These are phyloP conservation scores for Cairina moschata DNA, from an alignment of 2,113 vertebrate species.

Conservation along the genomic window DNA sequence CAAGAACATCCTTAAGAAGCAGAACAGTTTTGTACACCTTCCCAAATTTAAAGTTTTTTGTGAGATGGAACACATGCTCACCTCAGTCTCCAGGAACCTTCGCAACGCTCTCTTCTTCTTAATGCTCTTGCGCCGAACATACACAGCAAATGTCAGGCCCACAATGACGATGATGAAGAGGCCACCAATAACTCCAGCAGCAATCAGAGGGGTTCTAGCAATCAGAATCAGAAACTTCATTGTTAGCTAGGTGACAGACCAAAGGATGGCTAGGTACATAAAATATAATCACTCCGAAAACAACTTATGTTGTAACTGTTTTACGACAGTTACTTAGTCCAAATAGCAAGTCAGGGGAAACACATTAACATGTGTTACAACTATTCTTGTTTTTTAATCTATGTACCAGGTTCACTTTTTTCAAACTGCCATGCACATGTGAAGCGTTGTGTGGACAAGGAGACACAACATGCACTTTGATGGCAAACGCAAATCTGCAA, in stretches of 20 bases:
- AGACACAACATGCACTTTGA: slow-evolving; percentile 65
- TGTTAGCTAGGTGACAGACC: neutral
- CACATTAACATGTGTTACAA: neutral
- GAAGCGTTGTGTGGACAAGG: slow-evolving; percentile 44
- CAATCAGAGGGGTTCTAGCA: slow-evolving; percentile 92
- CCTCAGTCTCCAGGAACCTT: slow-evolving; percentile 97
- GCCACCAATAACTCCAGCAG: slow-evolving; percentile 91
- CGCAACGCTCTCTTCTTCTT: slow-evolving; percentile 96
- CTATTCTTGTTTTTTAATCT: neutral
- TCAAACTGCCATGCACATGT: slow-evolving; percentile 63
- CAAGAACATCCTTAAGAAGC: neutral
- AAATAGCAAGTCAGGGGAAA: neutral
- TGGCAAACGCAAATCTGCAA: slow-evolving; percentile 52
- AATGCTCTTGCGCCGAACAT: slow-evolving; percentile 92
- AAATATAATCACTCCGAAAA: neutral
- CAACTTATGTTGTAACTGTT: neutral
- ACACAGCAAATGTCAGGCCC: slow-evolving; percentile 90
- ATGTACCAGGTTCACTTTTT: neutral
- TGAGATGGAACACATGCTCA: slow-evolving; percentile 52
- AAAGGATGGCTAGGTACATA: neutral
- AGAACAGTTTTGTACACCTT: accelerated
- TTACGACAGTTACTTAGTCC: neutral
- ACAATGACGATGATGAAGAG: slow-evolving; percentile 94
- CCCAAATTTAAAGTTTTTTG: neutral
- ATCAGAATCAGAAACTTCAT: slow-evolving; percentile 53